phyloP scores from a whole-genome alignment of 92 coral and sea anemone species.

The Epizoanthus ramosus region DNA sequence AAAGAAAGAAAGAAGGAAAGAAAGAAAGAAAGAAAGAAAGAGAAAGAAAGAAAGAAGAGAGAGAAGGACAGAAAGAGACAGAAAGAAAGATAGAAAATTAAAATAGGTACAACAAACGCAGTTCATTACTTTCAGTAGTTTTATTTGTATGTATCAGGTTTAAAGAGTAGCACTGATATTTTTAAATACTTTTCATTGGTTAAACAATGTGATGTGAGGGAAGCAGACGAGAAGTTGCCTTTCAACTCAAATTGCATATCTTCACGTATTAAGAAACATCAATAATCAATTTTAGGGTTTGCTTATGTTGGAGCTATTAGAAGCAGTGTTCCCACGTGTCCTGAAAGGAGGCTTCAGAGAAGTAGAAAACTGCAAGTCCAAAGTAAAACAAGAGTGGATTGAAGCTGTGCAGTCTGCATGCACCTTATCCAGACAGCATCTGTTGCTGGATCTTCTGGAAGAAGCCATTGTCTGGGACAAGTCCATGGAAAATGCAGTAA shows the following conservation, averaged over 20 bases:
- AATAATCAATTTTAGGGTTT: slow-evolving; percentile 39
- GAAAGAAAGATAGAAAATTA: background rate
- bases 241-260: background rate
- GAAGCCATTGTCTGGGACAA: slow-evolving; percentile 80
- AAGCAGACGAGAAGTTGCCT: too few species aligned
- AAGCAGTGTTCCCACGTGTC: slow-evolving; percentile 69
- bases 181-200: too few species aligned
- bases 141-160: too few species aligned
- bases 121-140: too few species aligned
- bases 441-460: slow-evolving; percentile 76
- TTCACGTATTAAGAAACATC: too few species aligned
- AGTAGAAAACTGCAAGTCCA: slow-evolving; percentile 36
- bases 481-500: slow-evolving; percentile 79
- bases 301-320: slow-evolving; percentile 49
- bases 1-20: background rate
- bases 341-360: slow-evolving; percentile 50
- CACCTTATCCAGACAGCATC: slow-evolving; percentile 84
- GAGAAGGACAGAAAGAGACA: background rate
- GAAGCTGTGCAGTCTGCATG: slow-evolving; percentile 64
- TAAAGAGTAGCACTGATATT: too few species aligned
- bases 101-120: background rate
- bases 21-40: background rate
- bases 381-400: slow-evolving; percentile 60
- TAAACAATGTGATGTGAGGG: too few species aligned
- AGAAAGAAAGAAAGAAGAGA: background rate